phyloP scores from a whole-genome alignment of 2,797 vertebrate genomes.

The Cygnus olor region DNA sequence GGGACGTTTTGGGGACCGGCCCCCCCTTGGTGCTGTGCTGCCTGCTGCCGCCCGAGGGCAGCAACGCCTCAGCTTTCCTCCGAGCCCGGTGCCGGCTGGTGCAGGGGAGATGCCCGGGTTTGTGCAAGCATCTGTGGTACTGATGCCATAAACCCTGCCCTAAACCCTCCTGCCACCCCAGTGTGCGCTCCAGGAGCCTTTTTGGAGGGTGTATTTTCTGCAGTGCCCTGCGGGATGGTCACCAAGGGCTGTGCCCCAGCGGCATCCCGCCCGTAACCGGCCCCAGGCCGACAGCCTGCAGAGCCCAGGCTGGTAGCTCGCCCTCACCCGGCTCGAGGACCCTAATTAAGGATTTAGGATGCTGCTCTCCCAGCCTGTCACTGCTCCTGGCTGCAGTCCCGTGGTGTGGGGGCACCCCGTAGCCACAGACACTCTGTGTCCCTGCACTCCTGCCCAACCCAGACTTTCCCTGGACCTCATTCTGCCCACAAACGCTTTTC shows the following conservation, averaged over 20 bases:
- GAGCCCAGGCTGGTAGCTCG: neutral
- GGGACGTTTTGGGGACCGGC: neutral
- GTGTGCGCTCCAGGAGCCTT: fast-evolving
- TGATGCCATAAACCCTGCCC: neutral
- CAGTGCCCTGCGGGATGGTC: fast-evolving
- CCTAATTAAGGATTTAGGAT: neutral
- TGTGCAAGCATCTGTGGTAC: fast-evolving
- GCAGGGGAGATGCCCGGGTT: neutral
- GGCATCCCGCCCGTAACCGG: fast-evolving
- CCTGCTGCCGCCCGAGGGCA: conserved; percentile 30
- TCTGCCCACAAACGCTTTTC: neutral
- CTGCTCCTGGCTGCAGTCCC: neutral
- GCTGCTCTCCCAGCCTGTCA: neutral
- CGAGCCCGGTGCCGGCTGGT: neutral
- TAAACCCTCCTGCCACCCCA: neutral
- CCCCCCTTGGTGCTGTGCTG: neutral
- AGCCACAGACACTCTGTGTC: no score
- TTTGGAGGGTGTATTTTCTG: neutral
- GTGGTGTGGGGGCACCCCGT: neutral
- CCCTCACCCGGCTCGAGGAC: neutral
- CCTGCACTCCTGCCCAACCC: neutral
- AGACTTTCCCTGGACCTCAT: neutral
- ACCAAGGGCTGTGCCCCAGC: neutral
- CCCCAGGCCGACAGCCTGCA: neutral
- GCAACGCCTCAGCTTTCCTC: neutral